Evolutionary conservation across 2,797 vertebrate genomes (phyloP), one percentile per base, ranked within the genome.

Genomic region (Acanthurus leucopareius): DNA sequence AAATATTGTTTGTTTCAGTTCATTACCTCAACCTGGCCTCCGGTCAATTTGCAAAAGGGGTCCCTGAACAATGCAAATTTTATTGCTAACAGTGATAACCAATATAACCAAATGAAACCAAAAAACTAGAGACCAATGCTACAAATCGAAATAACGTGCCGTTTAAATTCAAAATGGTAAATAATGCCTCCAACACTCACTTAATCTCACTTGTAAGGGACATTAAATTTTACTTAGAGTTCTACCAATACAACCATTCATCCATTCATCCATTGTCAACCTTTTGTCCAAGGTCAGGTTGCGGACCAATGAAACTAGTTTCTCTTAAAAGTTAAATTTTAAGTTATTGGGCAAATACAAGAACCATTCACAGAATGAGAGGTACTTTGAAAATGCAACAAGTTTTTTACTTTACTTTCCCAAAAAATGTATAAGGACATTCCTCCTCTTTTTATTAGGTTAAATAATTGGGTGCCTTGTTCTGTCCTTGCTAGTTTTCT

Each of bases 401-500:
- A 51, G 68, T 35, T 22, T 16, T 13, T 8, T 48, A 52, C 15
- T n/a, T 49, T n/a, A n/a, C 2, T 52, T 63, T 54, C 13, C 9
- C 11, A 42, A 10, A 13, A 22, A 53, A 3, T 5, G 13, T 13
- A 63, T 35, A 70, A 52, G 25, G 47, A 57, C 38, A 35, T 4
- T 1, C 15, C 17, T 5, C 79, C 9, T 10, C 32, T 35, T 35
- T 32, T 35, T 48, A 44, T 9, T 10, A 52, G 4, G 20, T 17
- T 62, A 52, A 54, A 79, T 76, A 68, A 65, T 57, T n/a, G 20
- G 7, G 11, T 62, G 44, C n/a, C 58, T 35, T 65, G 1, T 45
- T 3, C 13, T 69, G 59, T 66, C 52, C 66, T 70, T 73, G 72
- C 38, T 76, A 1, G 1, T 54, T 82, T 58, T 62, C 3, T 38